Percentiles rank a stretch among this genome's conserved stretches.
Conservation (phyloP, 2,888 invertebrate species). For the Sesia bembeciformis region DNA sequence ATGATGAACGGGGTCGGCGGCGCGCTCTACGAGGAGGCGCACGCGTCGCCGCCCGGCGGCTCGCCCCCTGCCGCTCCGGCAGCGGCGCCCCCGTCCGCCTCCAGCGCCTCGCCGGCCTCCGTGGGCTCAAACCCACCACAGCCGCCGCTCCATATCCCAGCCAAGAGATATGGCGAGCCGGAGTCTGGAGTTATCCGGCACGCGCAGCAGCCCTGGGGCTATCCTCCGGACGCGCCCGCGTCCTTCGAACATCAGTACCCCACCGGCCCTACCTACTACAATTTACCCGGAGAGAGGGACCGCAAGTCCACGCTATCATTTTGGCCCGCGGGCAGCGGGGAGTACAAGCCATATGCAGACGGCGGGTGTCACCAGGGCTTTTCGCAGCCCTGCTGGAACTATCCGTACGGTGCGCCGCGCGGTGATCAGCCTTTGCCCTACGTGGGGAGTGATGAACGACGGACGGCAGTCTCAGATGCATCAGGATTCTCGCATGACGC, state of each 20-base stretch:
- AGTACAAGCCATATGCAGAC: conserved; percentile 76
- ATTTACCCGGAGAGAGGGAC: conserved; percentile 79
- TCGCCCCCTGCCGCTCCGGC: conserved; percentile 81
- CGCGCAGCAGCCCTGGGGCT: conserved; percentile 83
- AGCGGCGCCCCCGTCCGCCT: conserved; percentile 75
- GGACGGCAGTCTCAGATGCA: conserved; percentile 77
- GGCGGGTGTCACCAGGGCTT: conserved; percentile 81
- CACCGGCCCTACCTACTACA: conserved; percentile 83
- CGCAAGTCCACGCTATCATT: conserved; percentile 79
- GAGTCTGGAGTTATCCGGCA: conserved; percentile 84
- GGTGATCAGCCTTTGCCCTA: conserved; percentile 81
- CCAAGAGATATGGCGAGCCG: conserved; percentile 80
- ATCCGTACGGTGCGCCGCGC: conserved; percentile 77
- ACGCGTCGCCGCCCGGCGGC: conserved; percentile 73
- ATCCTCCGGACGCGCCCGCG: conserved; percentile 79
- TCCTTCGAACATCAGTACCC: conserved; percentile 81
- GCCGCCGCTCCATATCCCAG: conserved; percentile 91
- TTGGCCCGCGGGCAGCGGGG: conserved; percentile 79
- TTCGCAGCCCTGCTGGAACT: conserved; percentile 84
- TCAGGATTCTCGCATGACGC: conserved; percentile 82
- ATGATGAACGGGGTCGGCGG: conserved; percentile 88
- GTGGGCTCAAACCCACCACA: conserved; percentile 81
- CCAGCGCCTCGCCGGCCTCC: conserved; percentile 73
- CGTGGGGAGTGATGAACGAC: conserved; percentile 81
- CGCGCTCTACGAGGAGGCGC: conserved; percentile 84